Base-by-base conservation (phyloP, 2,113 vertebrate species). In the Crotalus horridus region DNA sequence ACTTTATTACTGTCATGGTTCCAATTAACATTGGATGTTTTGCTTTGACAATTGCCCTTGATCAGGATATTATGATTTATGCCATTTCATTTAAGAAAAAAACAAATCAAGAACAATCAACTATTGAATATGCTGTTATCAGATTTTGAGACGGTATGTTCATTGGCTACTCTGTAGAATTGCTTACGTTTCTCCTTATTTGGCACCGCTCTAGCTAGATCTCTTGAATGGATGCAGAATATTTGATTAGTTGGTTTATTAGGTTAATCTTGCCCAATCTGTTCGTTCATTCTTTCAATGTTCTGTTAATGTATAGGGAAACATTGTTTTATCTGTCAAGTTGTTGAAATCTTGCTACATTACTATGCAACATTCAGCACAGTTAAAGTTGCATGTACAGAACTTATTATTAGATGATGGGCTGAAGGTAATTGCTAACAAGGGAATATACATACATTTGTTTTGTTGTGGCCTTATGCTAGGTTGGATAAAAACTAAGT, bases 51-150 rank as follows among this genome's bases (percentile, higher is more conserved):
- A 46, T 46, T 97, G 95, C 96, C 94, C 95, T 95, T 95, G 96
- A 95, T 94, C 96, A 97, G 93, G 95, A 97, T 95, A 95, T 93
- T 97, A 95, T 94, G 94, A 97, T 97, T 96, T 96, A 95, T 96
- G 95, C 95, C 96, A 96, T 96, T 95, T 94, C 94, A 95, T 96
- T 95, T 97, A 96, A 97, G 95, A 94, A 97, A 95, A 96, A 96
- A 96, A 43, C 95, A 97, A 96, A 94, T 95, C 96, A 96, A 95
- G 95, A 96, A 96, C 94, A 94, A 95, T 96, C 95, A 95, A 96
- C 90, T 95, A 95, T 95, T 96, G 96, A 96, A 94, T 96, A 96
- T 96, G 95, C 95, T 97, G 94, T 95, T 96, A 96, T 81, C 89
- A 59, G 94, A 92, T 96, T 94, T 92, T 96, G 96, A 96, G 96